Conservation (phyloP, 2,797 vertebrate species). For the Sphaeramia orbicularis region DNA sequence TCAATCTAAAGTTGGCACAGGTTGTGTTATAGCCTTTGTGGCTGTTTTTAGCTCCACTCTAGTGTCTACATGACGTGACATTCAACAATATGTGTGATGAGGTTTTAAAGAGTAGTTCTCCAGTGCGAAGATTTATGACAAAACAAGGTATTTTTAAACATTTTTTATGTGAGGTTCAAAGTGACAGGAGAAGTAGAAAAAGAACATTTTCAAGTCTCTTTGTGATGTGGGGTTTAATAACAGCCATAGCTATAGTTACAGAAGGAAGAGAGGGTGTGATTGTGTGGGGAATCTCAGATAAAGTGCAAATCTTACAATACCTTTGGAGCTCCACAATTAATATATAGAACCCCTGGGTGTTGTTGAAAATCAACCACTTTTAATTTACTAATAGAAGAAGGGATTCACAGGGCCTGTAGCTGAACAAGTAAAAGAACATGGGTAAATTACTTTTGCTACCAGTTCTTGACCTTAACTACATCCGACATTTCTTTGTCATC, state of each 20-base stretch:
- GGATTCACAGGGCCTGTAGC: constrained; percentile 6
- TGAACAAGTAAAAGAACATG: constrained; percentile 11
- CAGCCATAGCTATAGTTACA: constrained; percentile 34
- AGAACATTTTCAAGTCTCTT: constrained; percentile 40
- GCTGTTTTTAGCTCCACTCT: constrained; percentile 63
- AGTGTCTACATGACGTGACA: constrained; percentile 49
- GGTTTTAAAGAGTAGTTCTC: constrained; percentile 56
- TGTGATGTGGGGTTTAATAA: constrained; percentile 61
- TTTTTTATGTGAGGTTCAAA: constrained; percentile 56
- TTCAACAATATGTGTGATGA: constrained; percentile 51
- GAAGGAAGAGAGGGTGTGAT: constrained; percentile 14
- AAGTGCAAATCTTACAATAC: constrained; percentile 60
- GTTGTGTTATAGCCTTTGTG: constrained; percentile 37
- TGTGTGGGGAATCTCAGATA: constrained; percentile 48
- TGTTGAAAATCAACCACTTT: constrained; percentile 52
- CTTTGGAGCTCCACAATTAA: constrained; percentile 59
- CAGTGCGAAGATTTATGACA: constrained; percentile 29
- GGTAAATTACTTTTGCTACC: constrained; percentile 33
- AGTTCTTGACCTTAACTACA: constrained; percentile 57
- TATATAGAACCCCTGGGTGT: constrained; percentile 35
- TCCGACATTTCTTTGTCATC: constrained; percentile 72
- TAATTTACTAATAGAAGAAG: constrained; percentile 46
- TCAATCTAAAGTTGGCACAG: constrained; percentile 23
- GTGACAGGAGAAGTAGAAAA: constrained; percentile 55
- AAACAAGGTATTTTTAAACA: constrained; percentile 74